A percentile compares a stretch with the other conserved stretches of the same genome.
Conservation (phyloP, 1,140 invertebrate species). For the Cydia strobilella region DNA sequence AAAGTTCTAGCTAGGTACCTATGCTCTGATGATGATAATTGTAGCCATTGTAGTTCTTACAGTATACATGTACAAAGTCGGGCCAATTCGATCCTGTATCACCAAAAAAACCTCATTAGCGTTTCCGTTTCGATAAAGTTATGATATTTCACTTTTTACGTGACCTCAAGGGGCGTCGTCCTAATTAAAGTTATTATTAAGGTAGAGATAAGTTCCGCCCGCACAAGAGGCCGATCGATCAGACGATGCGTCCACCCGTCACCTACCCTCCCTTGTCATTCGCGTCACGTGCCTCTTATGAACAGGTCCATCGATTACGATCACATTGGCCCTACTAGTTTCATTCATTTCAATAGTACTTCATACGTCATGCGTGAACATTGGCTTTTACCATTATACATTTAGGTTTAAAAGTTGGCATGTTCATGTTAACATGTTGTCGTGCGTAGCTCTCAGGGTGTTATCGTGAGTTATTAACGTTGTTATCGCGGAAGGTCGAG, state of each 20-base stretch:
- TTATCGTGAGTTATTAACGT: slow-evolving; percentile 53
- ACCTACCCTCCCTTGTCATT: slow-evolving; percentile 22
- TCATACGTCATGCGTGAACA: slow-evolving; percentile 11
- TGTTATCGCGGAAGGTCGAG: slow-evolving; percentile 57
- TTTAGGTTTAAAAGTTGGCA: slow-evolving; percentile 8
- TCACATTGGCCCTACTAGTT: slow-evolving; percentile 17
- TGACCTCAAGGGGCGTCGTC: background rate
- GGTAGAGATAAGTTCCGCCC: slow-evolving; percentile 6
- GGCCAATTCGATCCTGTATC: background rate
- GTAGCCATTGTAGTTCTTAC: background rate
- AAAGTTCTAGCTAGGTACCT: too few species aligned
- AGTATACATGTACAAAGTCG: background rate
- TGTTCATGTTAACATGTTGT: slow-evolving; percentile 30
- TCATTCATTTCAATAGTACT: slow-evolving; percentile 6
- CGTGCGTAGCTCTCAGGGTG: slow-evolving; percentile 27
- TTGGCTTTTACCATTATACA: slow-evolving; percentile 1
- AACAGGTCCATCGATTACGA: slow-evolving; percentile 31
- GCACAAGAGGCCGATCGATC: background rate
- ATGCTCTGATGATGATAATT: too few species aligned
- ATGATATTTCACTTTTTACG: slow-evolving; percentile 1
- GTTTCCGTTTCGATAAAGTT: background rate
- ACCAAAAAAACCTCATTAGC: too few species aligned
- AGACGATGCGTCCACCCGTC: slow-evolving; percentile 8
- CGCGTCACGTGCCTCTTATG: slow-evolving; percentile 17
- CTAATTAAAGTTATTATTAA: background rate